A percentile compares a stretch with the other conserved stretches of the same genome.
Evolutionary conservation across 2,113 vertebrate species (phyloP).

Genomic region (Scatophagus argus): DNA sequence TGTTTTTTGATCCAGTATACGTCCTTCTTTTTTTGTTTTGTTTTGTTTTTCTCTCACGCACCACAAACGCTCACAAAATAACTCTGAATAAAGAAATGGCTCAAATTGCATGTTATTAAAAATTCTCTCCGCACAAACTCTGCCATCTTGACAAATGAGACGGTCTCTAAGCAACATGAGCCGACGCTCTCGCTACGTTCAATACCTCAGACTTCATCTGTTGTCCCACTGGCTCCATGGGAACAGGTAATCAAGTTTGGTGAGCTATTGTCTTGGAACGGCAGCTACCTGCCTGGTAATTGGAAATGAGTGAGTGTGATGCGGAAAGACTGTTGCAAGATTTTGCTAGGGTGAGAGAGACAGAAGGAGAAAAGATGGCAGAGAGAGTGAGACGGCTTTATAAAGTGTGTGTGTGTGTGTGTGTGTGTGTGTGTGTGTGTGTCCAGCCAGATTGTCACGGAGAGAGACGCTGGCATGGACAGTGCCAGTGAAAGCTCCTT

Average conservation of each 20-base stretch:
- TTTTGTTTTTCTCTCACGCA: not conserved
- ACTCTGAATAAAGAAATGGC: conserved; percentile 20
- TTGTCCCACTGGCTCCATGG: conserved; percentile 66
- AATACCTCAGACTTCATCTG: conserved; percentile 68
- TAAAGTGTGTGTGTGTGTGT: conserved; percentile 31
- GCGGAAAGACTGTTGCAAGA: conserved; percentile 57
- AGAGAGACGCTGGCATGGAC: conserved; percentile 44
- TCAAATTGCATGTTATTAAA: conserved; percentile 45
- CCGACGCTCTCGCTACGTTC: conserved; percentile 32
- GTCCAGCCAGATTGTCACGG: conserved; percentile 39
- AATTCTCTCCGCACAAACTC: conserved; percentile 13
- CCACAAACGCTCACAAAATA: conserved; percentile 5
- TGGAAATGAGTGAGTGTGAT: conserved; percentile 76
- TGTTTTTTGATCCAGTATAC: not conserved
- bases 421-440: conserved; percentile 38
- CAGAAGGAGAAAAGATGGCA: not conserved
- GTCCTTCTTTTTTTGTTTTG: not conserved
- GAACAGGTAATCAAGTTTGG: conserved; percentile 78
- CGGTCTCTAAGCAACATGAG: conserved; percentile 63
- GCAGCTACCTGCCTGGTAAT: conserved; percentile 73
- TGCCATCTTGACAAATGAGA: conserved; percentile 32
- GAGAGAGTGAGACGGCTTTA: conserved; percentile 41
- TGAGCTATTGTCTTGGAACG: conserved; percentile 71
- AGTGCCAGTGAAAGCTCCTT: conserved; percentile 33
- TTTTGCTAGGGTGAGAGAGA: conserved; percentile 42